These are phyloP conservation scores for Ictalurus furcatus DNA, from an alignment of 2,113 vertebrate genomes.

Conservation along the genomic window DNA sequence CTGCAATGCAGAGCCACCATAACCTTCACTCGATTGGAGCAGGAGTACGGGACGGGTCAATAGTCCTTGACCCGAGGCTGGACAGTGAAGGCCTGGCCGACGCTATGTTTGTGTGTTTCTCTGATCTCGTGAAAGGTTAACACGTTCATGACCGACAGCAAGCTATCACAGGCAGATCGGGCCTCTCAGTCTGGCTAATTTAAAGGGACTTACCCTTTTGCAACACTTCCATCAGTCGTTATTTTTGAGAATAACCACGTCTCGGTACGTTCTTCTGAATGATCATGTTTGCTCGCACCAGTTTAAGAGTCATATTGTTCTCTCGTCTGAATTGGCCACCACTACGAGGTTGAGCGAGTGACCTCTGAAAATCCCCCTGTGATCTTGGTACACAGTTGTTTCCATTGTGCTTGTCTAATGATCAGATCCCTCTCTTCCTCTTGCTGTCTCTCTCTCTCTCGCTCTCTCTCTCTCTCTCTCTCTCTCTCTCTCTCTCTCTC, in stretches of 20 bases:
- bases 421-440: slow-evolving; percentile 64
- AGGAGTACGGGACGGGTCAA: slow-evolving; percentile 11
- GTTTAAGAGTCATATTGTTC: slow-evolving; percentile 40
- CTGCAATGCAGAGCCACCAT: not conserved
- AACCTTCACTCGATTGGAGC: slow-evolving; percentile 39
- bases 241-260: not conserved
- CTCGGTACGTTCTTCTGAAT: not conserved
- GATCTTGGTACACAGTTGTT: slow-evolving; percentile 65
- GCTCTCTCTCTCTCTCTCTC: slow-evolving; percentile 59
- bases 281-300: slow-evolving; percentile 1
- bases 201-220: not conserved
- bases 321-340: not conserved
- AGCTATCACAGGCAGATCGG: not conserved
- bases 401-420: slow-evolving; percentile 71
- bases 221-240: not conserved
- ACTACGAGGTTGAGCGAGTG: slow-evolving; percentile 15
- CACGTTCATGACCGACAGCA: not conserved
- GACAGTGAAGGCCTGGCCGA: not conserved
- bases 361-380: slow-evolving; percentile 53
- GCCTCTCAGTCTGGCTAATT: not conserved
- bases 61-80: not conserved
- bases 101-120: not conserved
- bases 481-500: slow-evolving; percentile 56
- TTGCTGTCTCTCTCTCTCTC: slow-evolving; percentile 53
- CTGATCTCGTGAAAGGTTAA: not conserved